Percentiles rank a stretch among this genome's conserved stretches.
Evolutionary conservation across 2,888 invertebrate genomes (phyloP).

Genomic region (Agrenia bidenticulata): DNA sequence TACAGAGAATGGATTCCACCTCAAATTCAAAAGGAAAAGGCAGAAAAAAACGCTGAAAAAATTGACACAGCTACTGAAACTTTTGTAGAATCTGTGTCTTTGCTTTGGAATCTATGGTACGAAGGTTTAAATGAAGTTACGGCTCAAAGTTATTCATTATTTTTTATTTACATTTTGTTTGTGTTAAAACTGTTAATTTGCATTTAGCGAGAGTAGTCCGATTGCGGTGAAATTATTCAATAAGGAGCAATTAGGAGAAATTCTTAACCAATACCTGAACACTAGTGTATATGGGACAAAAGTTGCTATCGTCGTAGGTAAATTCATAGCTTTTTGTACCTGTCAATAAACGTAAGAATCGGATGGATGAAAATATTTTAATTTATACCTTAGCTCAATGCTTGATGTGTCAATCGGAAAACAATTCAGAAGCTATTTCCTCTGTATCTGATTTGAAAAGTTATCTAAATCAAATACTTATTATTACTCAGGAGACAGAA

Average conservation of each 20-base stretch:
- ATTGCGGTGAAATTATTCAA: constrained; percentile 67
- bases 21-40: constrained; percentile 54
- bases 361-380: too few relatives aligned
- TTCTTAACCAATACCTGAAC: constrained; percentile 65
- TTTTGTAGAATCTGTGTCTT: constrained; percentile 67
- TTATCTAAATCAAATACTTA: constrained; percentile 28
- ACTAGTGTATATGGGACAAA: constrained; percentile 62
- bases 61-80: constrained; percentile 66
- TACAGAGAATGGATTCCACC: constrained; percentile 58
- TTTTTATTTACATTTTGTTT: too few relatives aligned
- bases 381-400: constrained; percentile 64
- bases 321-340: too few relatives aligned
- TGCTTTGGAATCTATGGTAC: constrained; percentile 69
- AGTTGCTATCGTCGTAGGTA: constrained; percentile 47
- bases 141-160: too few relatives aligned
- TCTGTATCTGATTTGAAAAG: constrained; percentile 60
- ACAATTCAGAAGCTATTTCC: constrained; percentile 64
- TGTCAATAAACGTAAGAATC: too few relatives aligned
- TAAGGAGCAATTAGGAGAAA: constrained; percentile 64
- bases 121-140: constrained; percentile 35
- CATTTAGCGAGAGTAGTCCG: constrained; percentile 58
- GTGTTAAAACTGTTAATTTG: background rate
- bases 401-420: constrained; percentile 71
- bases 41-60: constrained; percentile 53
- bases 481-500: constrained; percentile 14